A percentile compares a stretch with the other conserved stretches of the same genome.
Conservation (phyloP, 2,113 vertebrate species). For the Ornithorhynchus anatinus region DNA sequence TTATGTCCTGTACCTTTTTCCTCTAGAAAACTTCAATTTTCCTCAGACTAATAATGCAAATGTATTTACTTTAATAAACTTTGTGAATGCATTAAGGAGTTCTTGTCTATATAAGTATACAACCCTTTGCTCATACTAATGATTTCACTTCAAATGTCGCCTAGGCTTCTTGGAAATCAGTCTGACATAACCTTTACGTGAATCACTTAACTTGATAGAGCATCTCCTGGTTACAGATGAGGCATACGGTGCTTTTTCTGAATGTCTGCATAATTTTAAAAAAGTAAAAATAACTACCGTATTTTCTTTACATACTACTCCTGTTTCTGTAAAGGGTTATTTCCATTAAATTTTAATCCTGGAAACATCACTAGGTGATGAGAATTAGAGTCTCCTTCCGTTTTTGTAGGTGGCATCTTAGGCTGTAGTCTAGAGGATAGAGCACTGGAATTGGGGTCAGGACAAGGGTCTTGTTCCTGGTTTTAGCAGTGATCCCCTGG, state of each 20-base stretch:
- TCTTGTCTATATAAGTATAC: conserved; percentile 11
- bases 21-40: background rate
- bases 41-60: conserved; percentile 6
- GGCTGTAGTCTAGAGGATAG: background rate
- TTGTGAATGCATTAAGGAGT: background rate
- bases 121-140: conserved; percentile 14
- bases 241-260: background rate
- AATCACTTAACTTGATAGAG: conserved; percentile 22
- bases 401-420: background rate
- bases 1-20: background rate
- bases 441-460: background rate
- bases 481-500: background rate
- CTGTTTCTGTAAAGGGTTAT: background rate
- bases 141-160: conserved; percentile 14
- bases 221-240: conserved; percentile 16
- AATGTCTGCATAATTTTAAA: background rate
- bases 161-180: conserved; percentile 18
- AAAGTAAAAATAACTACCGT: background rate
- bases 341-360: background rate
- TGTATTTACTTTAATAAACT: background rate
- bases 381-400: background rate
- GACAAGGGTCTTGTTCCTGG: background rate
- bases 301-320: background rate
- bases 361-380: background rate
- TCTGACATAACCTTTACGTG: conserved; percentile 25